Base-by-base conservation (phyloP, 2,113 vertebrate genomes). In the Cephalophus harveyi region DNA sequence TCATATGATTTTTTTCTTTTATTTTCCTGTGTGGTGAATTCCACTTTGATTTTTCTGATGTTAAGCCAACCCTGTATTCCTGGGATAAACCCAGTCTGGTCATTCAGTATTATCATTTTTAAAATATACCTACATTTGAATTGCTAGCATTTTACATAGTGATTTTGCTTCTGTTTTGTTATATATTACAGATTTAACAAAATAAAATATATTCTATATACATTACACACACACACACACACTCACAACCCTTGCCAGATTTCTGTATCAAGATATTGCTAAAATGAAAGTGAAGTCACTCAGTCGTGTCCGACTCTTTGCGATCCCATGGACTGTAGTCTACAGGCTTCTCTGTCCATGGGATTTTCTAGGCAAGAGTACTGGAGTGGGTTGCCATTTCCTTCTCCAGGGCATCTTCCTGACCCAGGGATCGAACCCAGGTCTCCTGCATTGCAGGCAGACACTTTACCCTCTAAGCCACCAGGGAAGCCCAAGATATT, bases 81-180 rank as follows among this genome's bases (percentile, higher is more conserved):
- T 67, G 84, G 13, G 16, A 48, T 76, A 95, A 97, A 85, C 78
- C 30, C 74, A 62, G 15, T 5, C 57, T 76, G 48, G 4, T 87
- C 79, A 93, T 43, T 83, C 85, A 48, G 57, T 64, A n/a, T 67
- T 89, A 62, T 40, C 19, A 55, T 36, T 57, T 90, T 94, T 33
- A 48, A 74, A 87, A 43, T n/a, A 76, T 91, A 30, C 40, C 23
- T 84, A 7, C 83, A 74, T 93, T 97, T 91, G 27, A 90, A 33
- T 87, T 55, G 27, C 27, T 87, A 82, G 76, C 52, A 78, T 64
- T 92, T 93, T 55, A 1, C 28, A 62, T 81, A 74, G 62, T 81
- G 40, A 71, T 83, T 60, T 92, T 81, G 30, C 74, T 97, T 90
- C 46, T 93, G 7, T 93, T 95, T 96, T 84, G 25, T 74, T 79